These are phyloP conservation scores for Micromys minutus DNA, from an alignment of 2,113 vertebrate species.

Conservation along the genomic window DNA sequence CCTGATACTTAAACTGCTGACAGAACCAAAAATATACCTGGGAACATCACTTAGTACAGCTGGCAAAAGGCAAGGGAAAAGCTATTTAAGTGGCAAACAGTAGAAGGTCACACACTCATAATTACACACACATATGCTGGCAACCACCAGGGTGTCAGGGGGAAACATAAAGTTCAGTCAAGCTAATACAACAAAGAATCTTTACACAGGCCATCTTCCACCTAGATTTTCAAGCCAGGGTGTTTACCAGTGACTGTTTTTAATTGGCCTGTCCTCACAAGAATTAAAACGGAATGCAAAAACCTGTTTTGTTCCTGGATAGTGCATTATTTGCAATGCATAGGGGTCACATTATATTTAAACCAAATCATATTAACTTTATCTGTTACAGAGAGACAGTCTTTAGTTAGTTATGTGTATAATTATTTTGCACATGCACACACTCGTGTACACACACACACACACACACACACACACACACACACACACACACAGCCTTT, in stretches of 20 bases:
- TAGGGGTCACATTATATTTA: not conserved
- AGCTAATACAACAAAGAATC: conserved; percentile 46
- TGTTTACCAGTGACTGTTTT: not conserved
- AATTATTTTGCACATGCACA: not conserved
- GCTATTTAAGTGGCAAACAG: conserved; percentile 73
- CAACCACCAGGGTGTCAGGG: conserved; percentile 40
- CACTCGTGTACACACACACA: no score
- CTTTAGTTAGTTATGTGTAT: not conserved
- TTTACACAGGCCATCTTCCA: not conserved
- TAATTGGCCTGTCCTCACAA: conserved; percentile 23
- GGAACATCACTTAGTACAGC: conserved; percentile 57
- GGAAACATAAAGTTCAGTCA: conserved; percentile 57
- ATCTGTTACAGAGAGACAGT: not conserved
- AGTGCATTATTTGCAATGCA: not conserved
- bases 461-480: not conserved
- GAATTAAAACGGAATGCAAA: not conserved
- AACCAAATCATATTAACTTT: not conserved
- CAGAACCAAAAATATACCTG: conserved; percentile 65
- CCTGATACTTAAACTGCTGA: conserved; percentile 69
- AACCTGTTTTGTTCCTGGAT: not conserved
- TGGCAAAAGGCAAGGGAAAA: conserved; percentile 64
- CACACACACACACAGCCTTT: not conserved
- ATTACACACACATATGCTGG: conserved; percentile 65
- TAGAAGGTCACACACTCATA: conserved; percentile 73
- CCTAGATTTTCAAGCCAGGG: not conserved